Base-by-base conservation (phyloP, 35 echinoderm and acorn worm species). In the Apostichopus japonicus region DNA sequence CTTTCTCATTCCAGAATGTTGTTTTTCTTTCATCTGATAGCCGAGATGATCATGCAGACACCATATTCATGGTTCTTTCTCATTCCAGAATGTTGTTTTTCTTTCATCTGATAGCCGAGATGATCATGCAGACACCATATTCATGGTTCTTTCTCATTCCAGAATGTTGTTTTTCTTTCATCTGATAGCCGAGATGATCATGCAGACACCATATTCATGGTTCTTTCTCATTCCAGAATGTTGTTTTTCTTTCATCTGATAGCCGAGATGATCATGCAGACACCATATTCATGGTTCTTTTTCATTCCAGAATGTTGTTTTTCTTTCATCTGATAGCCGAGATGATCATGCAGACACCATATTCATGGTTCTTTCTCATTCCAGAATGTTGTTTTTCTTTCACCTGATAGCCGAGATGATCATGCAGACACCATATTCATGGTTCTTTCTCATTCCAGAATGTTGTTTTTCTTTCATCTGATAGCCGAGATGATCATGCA, bases 231-330 rank as follows among this genome's bases (percentile, higher is more conserved):
- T 27, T 27, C 25, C 0, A 27, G 25, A 27, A 27, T 27, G 25
- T 27, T 27, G 25, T 58, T 58, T 58, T 58, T 58, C 10, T 11
- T 58, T 79, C 44, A 11, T 79, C 24, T 51, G 3, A 0, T 27
- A 98, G 96, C 72, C 94, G 95, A 93, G 93, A 87, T 3, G 94
- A 98, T n/a, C 53, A 84, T 17, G 91, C 94, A 8, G 92, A 98
- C 52, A 92, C 83, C 51, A 95, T 93, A 5, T 98, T 94, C 86
- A 98, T 98, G 17, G 92, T 98, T 70, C 91, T 98, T 67, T 96
- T 1, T 27, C 25, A 27, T 27, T 27, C 25, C 0, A 27, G 25
- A 27, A 27, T 27, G 25, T 27, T 27, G 25, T 58, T 58, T 58
- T 58, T 58, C 10, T 11, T 58, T 79, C 44, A 11, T 79, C 24